A percentile compares a stretch with the other conserved stretches of the same genome.
Evolutionary conservation across 2,113 vertebrate species (phyloP).

Genomic region (Macrotus californicus): DNA sequence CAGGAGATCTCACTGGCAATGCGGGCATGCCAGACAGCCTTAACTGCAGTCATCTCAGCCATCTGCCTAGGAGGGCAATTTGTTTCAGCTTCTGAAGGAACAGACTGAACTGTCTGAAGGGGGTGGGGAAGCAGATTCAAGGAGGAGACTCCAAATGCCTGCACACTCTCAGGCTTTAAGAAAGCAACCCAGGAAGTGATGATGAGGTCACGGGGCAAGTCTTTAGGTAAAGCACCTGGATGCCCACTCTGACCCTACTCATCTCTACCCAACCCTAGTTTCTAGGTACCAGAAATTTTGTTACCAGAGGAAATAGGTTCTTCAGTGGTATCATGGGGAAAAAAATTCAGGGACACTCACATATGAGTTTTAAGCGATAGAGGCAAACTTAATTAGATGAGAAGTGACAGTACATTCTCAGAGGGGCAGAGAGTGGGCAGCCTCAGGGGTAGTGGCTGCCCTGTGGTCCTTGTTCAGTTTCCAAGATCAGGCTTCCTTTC

Average conservation of each 20-base stretch:
- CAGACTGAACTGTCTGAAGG: slow-evolving; percentile 36
- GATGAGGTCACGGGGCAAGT: background rate
- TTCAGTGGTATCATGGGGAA: background rate
- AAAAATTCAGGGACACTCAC: background rate
- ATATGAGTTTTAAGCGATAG: background rate
- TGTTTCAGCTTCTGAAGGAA: slow-evolving; percentile 41
- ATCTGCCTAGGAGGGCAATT: slow-evolving; percentile 65
- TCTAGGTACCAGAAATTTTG: background rate
- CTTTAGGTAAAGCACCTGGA: background rate
- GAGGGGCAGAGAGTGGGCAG: background rate
- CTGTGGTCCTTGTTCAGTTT: background rate
- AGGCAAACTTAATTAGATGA: background rate
- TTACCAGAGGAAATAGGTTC: background rate
- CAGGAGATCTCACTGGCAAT: slow-evolving; percentile 75
- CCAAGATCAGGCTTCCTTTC: background rate
- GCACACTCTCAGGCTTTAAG: background rate
- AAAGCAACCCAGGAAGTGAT: background rate
- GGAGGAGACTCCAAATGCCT: background rate
- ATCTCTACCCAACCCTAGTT: background rate
- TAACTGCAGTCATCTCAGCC: slow-evolving; percentile 70
- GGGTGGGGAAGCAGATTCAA: background rate
- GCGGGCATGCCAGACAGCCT: slow-evolving; percentile 62
- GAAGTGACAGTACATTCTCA: background rate
- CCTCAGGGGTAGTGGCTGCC: background rate
- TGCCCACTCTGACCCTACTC: background rate